Conservation (phyloP, 2,888 invertebrate genomes). For the Leistus spinibarbis region DNA sequence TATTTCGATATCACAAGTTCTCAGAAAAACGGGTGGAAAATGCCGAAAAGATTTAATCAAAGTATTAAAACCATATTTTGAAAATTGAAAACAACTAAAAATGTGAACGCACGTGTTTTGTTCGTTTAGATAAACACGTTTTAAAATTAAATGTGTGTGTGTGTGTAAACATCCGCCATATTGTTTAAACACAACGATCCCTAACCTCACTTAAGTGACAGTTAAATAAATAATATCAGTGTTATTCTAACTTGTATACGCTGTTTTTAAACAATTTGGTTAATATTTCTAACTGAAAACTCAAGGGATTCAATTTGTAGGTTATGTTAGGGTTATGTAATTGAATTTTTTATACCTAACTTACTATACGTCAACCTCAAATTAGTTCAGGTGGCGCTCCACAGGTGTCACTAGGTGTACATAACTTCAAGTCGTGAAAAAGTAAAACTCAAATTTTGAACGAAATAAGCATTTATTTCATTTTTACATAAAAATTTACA, state of each 20-base stretch:
- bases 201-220: background rate
- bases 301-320: background rate
- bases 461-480: constrained; percentile 22
- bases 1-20: background rate
- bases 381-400: no score
- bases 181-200: background rate
- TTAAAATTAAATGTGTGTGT: background rate
- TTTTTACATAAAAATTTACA: constrained; percentile 37
- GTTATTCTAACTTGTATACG: background rate
- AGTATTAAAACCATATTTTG: background rate
- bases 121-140: background rate
- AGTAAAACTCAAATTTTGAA: constrained; percentile 14
- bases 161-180: background rate
- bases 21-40: background rate
- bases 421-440: background rate
- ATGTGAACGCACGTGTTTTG: background rate
- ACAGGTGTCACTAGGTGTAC: background rate
- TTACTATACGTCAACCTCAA: background rate
- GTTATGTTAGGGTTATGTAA: background rate
- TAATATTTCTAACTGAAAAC: background rate
- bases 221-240: background rate
- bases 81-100: background rate
- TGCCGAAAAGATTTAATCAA: background rate
- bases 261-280: background rate
- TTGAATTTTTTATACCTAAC: background rate